Conservation (phyloP, 1,140 invertebrate genomes). For the Babylonia areolata region DNA sequence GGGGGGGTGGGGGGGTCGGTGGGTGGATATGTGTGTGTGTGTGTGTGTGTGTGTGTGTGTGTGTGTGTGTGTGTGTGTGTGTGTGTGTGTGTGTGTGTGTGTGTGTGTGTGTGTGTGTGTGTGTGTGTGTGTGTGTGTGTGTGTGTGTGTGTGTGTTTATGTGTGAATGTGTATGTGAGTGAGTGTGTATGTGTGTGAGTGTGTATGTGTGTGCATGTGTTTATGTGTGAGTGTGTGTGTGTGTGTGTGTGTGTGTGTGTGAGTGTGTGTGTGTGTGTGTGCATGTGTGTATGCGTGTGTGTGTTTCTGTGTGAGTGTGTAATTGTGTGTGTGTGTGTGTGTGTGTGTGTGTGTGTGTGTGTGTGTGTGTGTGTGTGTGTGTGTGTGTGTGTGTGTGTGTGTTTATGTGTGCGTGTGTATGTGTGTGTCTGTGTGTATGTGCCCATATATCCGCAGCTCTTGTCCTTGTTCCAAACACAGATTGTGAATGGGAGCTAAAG, state of each 20-base stretch:
- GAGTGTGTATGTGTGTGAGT: conserved; percentile 24
- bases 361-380: background rate
- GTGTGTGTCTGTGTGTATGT: too few species aligned
- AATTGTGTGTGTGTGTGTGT: too few species aligned
- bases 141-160: conserved; percentile 27
- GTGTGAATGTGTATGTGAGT: conserved; percentile 24
- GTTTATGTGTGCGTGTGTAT: too few species aligned
- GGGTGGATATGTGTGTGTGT: background rate
- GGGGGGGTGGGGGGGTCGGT: background rate
- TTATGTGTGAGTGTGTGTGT: background rate
- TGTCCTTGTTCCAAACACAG: too few species aligned
- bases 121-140: conserved; percentile 1
- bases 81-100: background rate
- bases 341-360: background rate
- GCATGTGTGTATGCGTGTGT: background rate
- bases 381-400: too few species aligned
- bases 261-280: conserved; percentile 14
- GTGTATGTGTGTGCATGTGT: conserved; percentile 20
- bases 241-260: conserved; percentile 7
- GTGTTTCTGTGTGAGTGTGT: too few species aligned
- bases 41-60: background rate
- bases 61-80: conserved; percentile 16
- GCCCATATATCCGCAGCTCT: background rate
- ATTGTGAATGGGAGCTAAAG: too few species aligned
- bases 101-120: conserved; percentile 28